A percentile compares a stretch with the other conserved stretches of the same genome.
These are phyloP conservation scores for Timandra comae DNA, from an alignment of 2,888 invertebrate species.

Conservation along the genomic window DNA sequence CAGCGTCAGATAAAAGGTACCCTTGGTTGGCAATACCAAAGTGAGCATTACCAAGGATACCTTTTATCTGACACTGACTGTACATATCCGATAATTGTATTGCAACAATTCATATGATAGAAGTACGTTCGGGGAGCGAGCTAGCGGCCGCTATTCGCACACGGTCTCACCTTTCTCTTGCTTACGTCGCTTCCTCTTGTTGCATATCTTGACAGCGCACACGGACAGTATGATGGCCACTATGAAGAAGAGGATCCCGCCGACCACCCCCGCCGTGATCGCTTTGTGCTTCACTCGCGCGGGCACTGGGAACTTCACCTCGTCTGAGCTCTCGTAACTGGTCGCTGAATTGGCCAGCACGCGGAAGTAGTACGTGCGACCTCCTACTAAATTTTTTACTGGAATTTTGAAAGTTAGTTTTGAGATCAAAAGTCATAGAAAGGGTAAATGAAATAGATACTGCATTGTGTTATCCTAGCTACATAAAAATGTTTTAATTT, in stretches of 20 bases:
- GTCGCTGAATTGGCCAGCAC: constrained; percentile 92
- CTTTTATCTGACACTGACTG: too few species aligned
- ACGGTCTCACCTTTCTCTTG: constrained; percentile 94
- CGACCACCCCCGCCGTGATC: constrained; percentile 96
- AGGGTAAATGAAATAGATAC: too few species aligned
- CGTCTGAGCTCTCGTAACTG: constrained; percentile 91
- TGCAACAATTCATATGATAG: constrained; percentile 5
- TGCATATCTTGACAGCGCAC: constrained; percentile 98
- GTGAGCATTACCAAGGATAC: too few species aligned
- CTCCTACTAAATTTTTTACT: constrained; percentile 95
- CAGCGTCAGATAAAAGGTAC: too few species aligned
- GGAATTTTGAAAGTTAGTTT: too few species aligned
- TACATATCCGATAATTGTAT: too few species aligned
- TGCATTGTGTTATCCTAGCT: neutral
- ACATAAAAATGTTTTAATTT: too few species aligned
- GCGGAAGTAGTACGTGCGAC: constrained; percentile 93
- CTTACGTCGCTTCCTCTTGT: constrained; percentile 96
- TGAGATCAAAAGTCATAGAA: too few species aligned
- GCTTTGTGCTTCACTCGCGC: constrained; percentile 96
- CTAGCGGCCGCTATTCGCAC: constrained; percentile 41
- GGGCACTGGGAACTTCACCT: constrained; percentile 92
- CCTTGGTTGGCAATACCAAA: too few species aligned
- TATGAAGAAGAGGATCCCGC: constrained; percentile 97
- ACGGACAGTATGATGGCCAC: constrained; percentile 98
- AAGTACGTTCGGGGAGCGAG: constrained; percentile 34